phyloP scores from a whole-genome alignment of 2,113 vertebrate species.

The Oplegnathus fasciatus region DNA sequence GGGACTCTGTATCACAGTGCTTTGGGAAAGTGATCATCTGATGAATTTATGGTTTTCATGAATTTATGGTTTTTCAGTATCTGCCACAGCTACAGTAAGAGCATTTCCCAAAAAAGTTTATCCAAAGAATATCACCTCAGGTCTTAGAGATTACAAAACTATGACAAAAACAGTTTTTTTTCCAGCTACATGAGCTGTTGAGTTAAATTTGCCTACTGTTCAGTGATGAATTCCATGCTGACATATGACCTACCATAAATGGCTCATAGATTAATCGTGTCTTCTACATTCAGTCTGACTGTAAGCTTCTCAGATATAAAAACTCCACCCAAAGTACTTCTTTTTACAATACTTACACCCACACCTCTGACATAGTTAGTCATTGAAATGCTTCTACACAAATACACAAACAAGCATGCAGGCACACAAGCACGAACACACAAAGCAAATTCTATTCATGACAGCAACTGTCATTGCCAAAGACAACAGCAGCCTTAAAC shows the following conservation, averaged over 20 bases:
- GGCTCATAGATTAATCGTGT: not conserved
- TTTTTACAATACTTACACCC: not conserved
- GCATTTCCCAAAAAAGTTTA: not conserved
- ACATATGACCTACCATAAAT: not conserved
- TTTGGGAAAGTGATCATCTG: not conserved
- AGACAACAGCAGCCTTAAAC: conserved; percentile 15
- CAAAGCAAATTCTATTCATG: not conserved
- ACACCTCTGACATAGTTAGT: conserved; percentile 6
- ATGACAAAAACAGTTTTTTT: not conserved
- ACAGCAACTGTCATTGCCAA: conserved; percentile 12
- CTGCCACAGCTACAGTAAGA: not conserved
- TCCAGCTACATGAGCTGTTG: not conserved
- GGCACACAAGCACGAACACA: not conserved
- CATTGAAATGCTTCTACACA: not conserved
- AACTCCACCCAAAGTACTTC: conserved; percentile 44
- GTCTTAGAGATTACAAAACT: not conserved
- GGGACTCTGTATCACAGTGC: conserved; percentile 9
- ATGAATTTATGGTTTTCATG: not conserved
- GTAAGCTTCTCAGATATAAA: not conserved
- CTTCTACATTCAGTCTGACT: not conserved
- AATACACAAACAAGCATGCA: conserved; percentile 4
- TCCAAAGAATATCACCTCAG: not conserved
- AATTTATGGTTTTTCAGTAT: not conserved
- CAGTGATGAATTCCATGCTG: not conserved
- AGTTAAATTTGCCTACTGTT: not conserved